Base-by-base conservation (phyloP, 2,797 vertebrate genomes). In the Acanthurus leucopareius region DNA sequence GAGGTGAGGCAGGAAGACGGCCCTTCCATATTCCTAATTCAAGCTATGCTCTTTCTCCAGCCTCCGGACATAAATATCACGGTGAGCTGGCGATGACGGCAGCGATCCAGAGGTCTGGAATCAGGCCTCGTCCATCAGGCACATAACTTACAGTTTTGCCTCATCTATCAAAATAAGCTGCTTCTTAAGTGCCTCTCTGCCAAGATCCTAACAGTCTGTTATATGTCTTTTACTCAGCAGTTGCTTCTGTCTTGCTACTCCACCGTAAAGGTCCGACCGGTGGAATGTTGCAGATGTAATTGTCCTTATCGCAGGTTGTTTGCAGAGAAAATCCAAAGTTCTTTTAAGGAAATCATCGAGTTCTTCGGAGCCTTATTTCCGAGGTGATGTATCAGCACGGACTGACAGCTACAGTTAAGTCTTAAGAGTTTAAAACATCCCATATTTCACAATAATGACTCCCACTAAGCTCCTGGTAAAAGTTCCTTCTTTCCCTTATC, bases 391-490 rank as follows among this genome's bases (percentile, higher is more conserved):
- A 32, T 60, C 53, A 73, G 48, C 52, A 59, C 52, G 19, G 25
- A 19, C 57, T 17, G 17, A 64, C 25, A 25, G 25, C 25, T 25
- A 25, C 25, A 25, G 25, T 25, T n/a, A 54, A 8, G 15, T 69
- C 22, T n/a, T 4, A 1, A 49, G 10, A 28, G 45, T 44, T 68
- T 22, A 53, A 35, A 53, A 53, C 20, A 1, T 42, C 22, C 53
- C 25, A 25, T 25, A 25, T 25, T 56, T 75, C 20, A 66, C 45
- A 5, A 73, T 35, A 52, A 25, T 65, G 13, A 74, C 53, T 48
- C 8, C 5, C 65, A 54, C 47, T 42, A 20, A 69, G 22, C 40
- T 45, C 40, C 19, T 19, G 74, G 54, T 25, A 57, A 76, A 16
- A 10, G 22, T 72, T 73, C 42, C 14, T 28, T 71, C 15, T 25